Conservation (phyloP, 2,113 vertebrate genomes). For the Brienomyrus brachyistius region DNA sequence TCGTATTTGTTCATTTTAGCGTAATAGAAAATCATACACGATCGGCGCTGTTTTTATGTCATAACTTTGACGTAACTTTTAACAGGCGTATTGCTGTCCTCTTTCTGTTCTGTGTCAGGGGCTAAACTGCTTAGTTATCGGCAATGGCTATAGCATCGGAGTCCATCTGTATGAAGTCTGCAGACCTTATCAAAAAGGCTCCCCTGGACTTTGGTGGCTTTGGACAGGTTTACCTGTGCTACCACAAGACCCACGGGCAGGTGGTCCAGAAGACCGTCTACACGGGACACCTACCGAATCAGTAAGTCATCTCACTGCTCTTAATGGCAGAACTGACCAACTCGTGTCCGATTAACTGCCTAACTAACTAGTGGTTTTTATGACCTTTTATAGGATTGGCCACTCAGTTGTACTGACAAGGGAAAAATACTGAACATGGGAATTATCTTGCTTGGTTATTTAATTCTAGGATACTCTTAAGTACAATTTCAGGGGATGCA, state of each 20-base stretch:
- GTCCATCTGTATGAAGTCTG: slow-evolving; percentile 69
- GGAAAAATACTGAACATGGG: neutral
- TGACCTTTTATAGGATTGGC: neutral
- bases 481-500: neutral
- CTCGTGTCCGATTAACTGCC: neutral
- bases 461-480: neutral
- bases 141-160: slow-evolving; percentile 60
- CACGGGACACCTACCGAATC: slow-evolving; percentile 68
- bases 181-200: slow-evolving; percentile 64
- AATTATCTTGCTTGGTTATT: neutral
- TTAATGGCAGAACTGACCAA: neutral
- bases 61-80: neutral
- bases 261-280: slow-evolving; percentile 88
- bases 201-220: slow-evolving; percentile 79
- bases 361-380: neutral
- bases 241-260: slow-evolving; percentile 71
- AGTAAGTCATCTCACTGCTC: slow-evolving; percentile 64
- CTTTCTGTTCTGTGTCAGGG: neutral
- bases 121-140: neutral
- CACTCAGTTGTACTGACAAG: neutral
- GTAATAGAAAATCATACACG: neutral
- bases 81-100: neutral
- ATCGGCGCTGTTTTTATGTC: neutral
- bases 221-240: slow-evolving; percentile 79
- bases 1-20: neutral